A percentile compares a stretch with the other conserved stretches of the same genome.
Conservation (phyloP, 2,797 vertebrate species). For the Cottoperca gobio region DNA sequence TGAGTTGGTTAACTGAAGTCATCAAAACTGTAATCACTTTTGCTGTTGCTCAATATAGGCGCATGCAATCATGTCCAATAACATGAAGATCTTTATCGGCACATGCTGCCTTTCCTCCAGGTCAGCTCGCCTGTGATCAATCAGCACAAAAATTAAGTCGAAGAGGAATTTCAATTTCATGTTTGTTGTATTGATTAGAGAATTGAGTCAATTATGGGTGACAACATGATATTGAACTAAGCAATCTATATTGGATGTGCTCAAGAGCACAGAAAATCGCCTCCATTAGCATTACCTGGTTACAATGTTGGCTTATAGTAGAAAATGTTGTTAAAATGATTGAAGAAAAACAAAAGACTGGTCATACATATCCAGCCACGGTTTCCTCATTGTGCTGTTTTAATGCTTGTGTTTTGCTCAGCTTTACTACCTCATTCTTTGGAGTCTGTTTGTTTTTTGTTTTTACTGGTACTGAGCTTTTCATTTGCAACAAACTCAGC, state of each 20-base stretch:
- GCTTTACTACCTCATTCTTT: background rate
- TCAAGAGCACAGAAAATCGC: constrained; percentile 49
- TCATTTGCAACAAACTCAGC: background rate
- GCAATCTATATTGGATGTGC: constrained; percentile 60
- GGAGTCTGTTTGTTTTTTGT: too few relatives aligned
- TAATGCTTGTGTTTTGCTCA: constrained; percentile 8
- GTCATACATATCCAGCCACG: background rate
- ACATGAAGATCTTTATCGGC: constrained; percentile 60
- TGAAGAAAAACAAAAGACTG: too few relatives aligned
- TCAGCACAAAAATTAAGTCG: constrained; percentile 70
- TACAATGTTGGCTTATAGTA: constrained; percentile 11
- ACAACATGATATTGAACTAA: constrained; percentile 59
- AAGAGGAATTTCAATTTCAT: constrained; percentile 74
- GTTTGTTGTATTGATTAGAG: constrained; percentile 70
- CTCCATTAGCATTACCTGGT: constrained; percentile 34
- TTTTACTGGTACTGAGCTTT: background rate
- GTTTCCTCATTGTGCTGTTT: background rate
- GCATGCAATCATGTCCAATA: constrained; percentile 62
- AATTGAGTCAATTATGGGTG: constrained; percentile 76
- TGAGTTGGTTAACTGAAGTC: constrained; percentile 63
- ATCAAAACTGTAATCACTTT: constrained; percentile 72
- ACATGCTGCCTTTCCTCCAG: constrained; percentile 38
- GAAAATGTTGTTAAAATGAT: constrained; percentile 10
- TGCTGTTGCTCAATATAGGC: constrained; percentile 58
- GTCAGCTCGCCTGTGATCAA: constrained; percentile 58